Conservation (phyloP, 2,797 vertebrate genomes). For the Acipenser oxyrinchus region DNA sequence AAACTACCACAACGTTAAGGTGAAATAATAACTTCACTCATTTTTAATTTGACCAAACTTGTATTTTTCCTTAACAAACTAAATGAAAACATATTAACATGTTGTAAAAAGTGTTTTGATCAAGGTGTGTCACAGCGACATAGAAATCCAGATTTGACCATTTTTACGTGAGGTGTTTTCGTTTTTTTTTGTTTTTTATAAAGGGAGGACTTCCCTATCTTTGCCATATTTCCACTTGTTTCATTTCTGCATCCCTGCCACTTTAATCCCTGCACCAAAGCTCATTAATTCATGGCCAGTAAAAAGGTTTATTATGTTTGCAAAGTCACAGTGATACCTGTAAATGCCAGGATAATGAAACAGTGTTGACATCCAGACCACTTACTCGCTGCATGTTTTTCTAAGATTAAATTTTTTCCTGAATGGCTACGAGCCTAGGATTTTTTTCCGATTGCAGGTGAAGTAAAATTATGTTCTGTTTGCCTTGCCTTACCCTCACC, state of each 20-base stretch:
- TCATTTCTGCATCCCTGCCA: conserved; percentile 34
- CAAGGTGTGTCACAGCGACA: too few relatives aligned
- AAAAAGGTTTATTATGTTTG: conserved; percentile 50
- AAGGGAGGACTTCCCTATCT: too few relatives aligned
- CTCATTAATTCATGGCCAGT: conserved; percentile 34
- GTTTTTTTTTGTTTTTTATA: too few relatives aligned
- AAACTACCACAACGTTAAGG: too few relatives aligned
- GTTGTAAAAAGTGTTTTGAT: too few relatives aligned
- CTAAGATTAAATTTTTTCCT: background rate
- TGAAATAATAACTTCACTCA: too few relatives aligned
- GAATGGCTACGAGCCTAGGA: background rate
- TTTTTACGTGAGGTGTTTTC: too few relatives aligned
- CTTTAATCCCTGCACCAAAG: conserved; percentile 43
- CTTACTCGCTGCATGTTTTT: background rate
- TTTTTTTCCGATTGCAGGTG: background rate
- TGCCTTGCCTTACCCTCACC: background rate
- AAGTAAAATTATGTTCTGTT: background rate
- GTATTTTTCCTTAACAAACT: too few relatives aligned
- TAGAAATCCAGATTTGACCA: too few relatives aligned
- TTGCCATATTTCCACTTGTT: conserved; percentile 3
- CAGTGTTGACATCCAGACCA: conserved; percentile 56
- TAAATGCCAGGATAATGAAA: conserved; percentile 56
- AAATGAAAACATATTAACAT: too few relatives aligned
- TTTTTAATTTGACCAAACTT: too few relatives aligned
- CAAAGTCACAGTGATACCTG: conserved; percentile 41